phyloP scores from a whole-genome alignment of 2,888 invertebrate species.

The Drosophila neonasuta region DNA sequence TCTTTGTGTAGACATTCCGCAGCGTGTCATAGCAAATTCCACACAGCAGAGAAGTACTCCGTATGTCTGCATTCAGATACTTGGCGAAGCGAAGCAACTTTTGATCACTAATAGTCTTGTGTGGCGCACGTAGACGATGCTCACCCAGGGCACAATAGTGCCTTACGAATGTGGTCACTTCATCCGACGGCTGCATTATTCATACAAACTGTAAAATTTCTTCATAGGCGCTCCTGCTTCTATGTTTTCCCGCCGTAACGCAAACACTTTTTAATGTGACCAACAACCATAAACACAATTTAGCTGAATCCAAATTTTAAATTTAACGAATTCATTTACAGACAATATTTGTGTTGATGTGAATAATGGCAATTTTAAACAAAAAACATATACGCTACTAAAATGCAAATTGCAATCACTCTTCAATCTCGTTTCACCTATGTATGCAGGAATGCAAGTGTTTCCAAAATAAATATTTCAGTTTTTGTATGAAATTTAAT shows the following conservation, averaged over 20 bases:
- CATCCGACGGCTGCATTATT: constrained; percentile 22
- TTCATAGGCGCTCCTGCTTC: constrained; percentile 1
- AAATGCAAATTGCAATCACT: no score
- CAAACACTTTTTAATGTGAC: neutral
- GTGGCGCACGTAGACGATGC: constrained; percentile 29
- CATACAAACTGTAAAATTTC: neutral
- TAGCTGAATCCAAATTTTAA: neutral
- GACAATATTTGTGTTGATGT: neutral
- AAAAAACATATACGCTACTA: no score
- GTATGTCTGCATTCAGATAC: constrained; percentile 44
- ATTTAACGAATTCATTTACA: neutral
- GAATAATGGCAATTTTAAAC: no score
- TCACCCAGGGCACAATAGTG: constrained; percentile 48
- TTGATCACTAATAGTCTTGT: constrained; percentile 37
- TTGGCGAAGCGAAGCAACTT: constrained; percentile 44
- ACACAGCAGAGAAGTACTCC: constrained; percentile 48
- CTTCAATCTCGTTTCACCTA: no score
- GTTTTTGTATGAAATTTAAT: no score
- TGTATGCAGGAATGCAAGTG: no score
- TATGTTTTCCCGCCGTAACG: constrained; percentile 39
- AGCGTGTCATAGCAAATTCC: constrained; percentile 44
- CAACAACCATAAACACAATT: neutral
- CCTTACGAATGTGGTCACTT: neutral
- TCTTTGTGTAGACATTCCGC: constrained; percentile 35
- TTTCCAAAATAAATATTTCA: no score